Evolutionary conservation across 2,797 vertebrate genomes (phyloP).

Genomic region (Harpagifer antarcticus): DNA sequence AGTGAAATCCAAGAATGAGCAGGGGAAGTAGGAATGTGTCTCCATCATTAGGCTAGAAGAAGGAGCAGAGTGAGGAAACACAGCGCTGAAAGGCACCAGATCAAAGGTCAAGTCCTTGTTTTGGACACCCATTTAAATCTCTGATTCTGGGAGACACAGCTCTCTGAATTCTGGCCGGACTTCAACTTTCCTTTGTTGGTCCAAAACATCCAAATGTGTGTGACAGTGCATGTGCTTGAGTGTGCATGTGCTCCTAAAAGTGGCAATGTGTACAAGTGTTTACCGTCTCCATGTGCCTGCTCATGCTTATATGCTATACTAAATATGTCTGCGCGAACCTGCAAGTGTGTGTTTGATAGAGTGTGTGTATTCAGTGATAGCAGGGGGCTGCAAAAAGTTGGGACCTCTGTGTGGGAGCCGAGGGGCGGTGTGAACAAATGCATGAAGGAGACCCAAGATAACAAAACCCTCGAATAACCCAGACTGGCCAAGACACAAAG

Average conservation of each 20-base stretch:
- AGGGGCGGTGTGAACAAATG: slow-evolving; percentile 54
- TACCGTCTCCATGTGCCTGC: neutral
- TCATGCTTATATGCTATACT: slow-evolving; percentile 14
- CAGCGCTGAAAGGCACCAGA: slow-evolving; percentile 64
- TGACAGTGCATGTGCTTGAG: slow-evolving; percentile 7
- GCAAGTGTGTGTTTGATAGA: slow-evolving; percentile 26
- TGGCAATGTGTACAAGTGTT: neutral
- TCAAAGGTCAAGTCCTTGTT: slow-evolving; percentile 76
- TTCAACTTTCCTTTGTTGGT: slow-evolving; percentile 55
- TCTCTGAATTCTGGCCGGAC: slow-evolving; percentile 47
- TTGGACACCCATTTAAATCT: slow-evolving; percentile 65
- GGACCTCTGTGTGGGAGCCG: slow-evolving; percentile 57
- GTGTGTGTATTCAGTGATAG: slow-evolving; percentile 60
- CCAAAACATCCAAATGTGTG: slow-evolving; percentile 47
- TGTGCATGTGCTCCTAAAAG: neutral
- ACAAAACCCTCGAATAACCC: slow-evolving; percentile 78
- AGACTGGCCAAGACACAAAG: slow-evolving; percentile 74
- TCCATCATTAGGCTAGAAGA: slow-evolving; percentile 57
- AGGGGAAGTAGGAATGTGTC: slow-evolving; percentile 62
- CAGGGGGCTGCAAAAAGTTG: slow-evolving; percentile 44
- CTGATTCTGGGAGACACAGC: slow-evolving; percentile 52
- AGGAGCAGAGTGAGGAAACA: slow-evolving; percentile 56
- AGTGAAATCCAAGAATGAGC: slow-evolving; percentile 68
- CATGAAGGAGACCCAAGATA: slow-evolving; percentile 76
- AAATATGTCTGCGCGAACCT: slow-evolving; percentile 11